Conservation (phyloP, 2,113 vertebrate genomes). For the Antidorcas marsupialis region DNA sequence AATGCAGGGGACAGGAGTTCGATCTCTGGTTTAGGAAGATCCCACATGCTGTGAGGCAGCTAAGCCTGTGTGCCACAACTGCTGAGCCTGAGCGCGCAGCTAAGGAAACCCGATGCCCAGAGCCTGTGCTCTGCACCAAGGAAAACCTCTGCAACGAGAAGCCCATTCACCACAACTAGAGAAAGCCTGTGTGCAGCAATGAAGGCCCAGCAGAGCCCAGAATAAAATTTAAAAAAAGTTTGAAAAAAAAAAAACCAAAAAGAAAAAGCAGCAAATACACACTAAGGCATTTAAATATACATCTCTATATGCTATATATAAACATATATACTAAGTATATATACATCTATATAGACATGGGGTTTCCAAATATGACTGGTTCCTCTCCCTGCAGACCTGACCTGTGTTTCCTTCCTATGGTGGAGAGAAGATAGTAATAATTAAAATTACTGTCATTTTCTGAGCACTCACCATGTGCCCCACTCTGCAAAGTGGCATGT, state of each 20-base stretch:
- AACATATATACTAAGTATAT: not conserved
- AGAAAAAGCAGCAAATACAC: constrained; percentile 55
- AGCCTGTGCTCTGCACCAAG: not conserved
- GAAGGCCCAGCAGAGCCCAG: not conserved
- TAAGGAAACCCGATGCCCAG: not conserved
- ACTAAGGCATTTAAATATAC: not conserved
- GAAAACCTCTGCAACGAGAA: not conserved
- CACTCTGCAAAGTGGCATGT: not conserved
- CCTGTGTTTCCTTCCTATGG: constrained; percentile 31
- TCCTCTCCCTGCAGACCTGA: constrained; percentile 46
- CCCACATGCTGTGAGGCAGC: not conserved
- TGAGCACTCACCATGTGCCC: not conserved
- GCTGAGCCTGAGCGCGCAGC: not conserved
- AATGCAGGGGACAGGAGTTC: not conserved
- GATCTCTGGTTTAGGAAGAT: not conserved
- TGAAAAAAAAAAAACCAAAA: constrained; percentile 52
- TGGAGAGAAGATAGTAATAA: not conserved
- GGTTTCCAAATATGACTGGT: not conserved
- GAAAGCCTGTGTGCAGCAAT: not conserved
- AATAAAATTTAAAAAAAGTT: not conserved
- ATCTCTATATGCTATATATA: not conserved
- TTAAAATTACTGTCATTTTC: not conserved
- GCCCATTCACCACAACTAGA: not conserved
- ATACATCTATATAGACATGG: not conserved
- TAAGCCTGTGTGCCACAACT: not conserved